Conservation (phyloP, 2,888 invertebrate genomes). For the Hydrotaea diabolus region DNA sequence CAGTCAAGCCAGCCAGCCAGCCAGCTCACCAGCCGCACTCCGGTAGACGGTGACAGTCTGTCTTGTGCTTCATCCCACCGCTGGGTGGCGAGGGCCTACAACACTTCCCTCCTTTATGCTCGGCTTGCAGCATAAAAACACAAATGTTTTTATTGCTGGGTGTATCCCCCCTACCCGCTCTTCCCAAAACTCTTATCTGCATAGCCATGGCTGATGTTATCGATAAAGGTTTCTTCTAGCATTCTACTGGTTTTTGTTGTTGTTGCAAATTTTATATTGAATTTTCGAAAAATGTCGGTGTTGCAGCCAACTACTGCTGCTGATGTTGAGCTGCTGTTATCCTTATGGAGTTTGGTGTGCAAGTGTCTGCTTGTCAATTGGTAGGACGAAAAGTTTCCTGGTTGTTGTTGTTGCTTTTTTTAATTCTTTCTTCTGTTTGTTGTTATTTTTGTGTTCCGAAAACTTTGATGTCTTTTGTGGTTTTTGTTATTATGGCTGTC, state of each 20-base stretch:
- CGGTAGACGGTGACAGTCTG: not conserved
- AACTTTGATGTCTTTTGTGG: constrained; percentile 26
- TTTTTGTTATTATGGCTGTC: constrained; percentile 21
- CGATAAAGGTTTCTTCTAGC: not conserved
- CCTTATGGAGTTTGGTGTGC: not conserved
- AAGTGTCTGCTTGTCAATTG: not conserved
- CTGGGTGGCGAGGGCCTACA: not conserved
- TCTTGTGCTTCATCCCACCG: not conserved
- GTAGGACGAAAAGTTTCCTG: not conserved
- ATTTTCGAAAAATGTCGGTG: not conserved
- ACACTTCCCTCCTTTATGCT: not conserved
- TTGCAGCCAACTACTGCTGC: not conserved
- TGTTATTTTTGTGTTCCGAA: not conserved
- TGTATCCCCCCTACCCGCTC: not conserved
- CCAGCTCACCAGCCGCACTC: too few species aligned
- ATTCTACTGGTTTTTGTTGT: not conserved
- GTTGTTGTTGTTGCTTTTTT: not conserved
- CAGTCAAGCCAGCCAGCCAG: not conserved
- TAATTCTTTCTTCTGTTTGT: too few species aligned
- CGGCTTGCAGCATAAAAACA: not conserved
- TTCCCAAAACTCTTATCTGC: not conserved
- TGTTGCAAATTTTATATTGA: constrained; percentile 15
- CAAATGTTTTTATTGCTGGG: not conserved
- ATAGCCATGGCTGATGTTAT: not conserved
- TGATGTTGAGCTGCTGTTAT: not conserved